Percentiles rank a stretch among this genome's conserved stretches.
Evolutionary conservation across 2,888 invertebrate species (phyloP).

Genomic region (Lepidochrysops patricia): DNA sequence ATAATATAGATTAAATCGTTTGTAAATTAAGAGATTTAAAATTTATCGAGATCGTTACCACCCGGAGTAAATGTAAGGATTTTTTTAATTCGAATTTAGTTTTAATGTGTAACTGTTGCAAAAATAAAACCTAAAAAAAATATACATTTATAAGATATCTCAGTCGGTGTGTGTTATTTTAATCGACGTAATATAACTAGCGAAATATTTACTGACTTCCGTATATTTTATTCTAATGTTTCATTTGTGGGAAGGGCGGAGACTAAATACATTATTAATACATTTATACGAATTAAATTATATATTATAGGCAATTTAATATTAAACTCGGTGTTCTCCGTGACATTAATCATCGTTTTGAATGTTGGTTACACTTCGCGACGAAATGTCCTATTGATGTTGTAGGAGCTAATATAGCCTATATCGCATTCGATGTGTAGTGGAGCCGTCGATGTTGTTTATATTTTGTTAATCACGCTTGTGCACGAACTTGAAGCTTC

Average conservation of each 20-base stretch:
- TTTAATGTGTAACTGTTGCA: constrained; percentile 41
- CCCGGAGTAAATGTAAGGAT: constrained; percentile 52
- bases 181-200: constrained; percentile 38
- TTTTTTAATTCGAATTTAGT: constrained; percentile 42
- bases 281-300: constrained; percentile 46
- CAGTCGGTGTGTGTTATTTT: constrained; percentile 58
- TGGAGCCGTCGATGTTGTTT: constrained; percentile 27
- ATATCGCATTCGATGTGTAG: constrained; percentile 41
- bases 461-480: constrained; percentile 32
- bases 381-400: constrained; percentile 41
- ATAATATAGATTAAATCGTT: constrained; percentile 62
- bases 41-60: constrained; percentile 70
- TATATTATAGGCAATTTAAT: constrained; percentile 31
- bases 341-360: constrained; percentile 44
- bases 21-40: constrained; percentile 64
- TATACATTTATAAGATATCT: constrained; percentile 33
- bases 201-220: constrained; percentile 52
- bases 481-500: constrained; percentile 30
- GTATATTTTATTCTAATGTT: constrained; percentile 48
- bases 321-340: constrained; percentile 60
- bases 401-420: constrained; percentile 38
- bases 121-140: constrained; percentile 40
- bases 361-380: constrained; percentile 50
- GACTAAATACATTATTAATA: constrained; percentile 51
- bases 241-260: constrained; percentile 56